Evolutionary conservation across 2,113 vertebrate genomes (phyloP).

Genomic region (Carollia perspicillata): DNA sequence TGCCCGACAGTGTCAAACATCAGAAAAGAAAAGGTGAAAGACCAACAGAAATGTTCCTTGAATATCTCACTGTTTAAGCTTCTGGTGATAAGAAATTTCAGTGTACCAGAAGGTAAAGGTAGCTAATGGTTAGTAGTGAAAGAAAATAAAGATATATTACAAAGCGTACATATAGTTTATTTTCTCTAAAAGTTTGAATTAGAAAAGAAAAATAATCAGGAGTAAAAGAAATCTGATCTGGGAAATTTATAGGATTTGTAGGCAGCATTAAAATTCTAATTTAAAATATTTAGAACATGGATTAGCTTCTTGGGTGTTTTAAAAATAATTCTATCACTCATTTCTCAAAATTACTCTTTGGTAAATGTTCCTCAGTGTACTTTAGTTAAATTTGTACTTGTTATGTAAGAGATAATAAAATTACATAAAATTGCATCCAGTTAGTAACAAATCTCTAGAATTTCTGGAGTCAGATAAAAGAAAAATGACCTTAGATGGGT

Average conservation of each 20-base stretch:
- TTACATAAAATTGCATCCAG: neutral
- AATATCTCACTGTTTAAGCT: neutral
- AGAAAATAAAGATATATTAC: neutral
- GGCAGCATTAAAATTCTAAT: neutral
- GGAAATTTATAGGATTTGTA: neutral
- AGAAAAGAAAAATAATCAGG: neutral
- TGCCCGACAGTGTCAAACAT: neutral
- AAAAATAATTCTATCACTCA: constrained; percentile 28
- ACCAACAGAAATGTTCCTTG: neutral
- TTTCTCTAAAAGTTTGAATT: neutral
- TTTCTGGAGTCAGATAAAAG: neutral
- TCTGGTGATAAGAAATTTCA: neutral
- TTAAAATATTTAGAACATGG: neutral
- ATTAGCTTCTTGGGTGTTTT: neutral
- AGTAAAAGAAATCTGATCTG: neutral
- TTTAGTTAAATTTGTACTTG: neutral
- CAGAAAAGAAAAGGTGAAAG: neutral
- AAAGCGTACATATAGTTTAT: neutral
- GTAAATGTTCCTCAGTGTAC: neutral
- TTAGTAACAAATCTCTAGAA: neutral
- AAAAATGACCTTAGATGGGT: neutral
- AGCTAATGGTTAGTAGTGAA: neutral
- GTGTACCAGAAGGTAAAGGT: neutral
- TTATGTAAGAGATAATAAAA: neutral
- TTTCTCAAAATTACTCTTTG: neutral